Percentiles rank a stretch among this genome's conserved stretches.
phyloP scores from a whole-genome alignment of 1,140 invertebrate species.

The Cydia amplana region DNA sequence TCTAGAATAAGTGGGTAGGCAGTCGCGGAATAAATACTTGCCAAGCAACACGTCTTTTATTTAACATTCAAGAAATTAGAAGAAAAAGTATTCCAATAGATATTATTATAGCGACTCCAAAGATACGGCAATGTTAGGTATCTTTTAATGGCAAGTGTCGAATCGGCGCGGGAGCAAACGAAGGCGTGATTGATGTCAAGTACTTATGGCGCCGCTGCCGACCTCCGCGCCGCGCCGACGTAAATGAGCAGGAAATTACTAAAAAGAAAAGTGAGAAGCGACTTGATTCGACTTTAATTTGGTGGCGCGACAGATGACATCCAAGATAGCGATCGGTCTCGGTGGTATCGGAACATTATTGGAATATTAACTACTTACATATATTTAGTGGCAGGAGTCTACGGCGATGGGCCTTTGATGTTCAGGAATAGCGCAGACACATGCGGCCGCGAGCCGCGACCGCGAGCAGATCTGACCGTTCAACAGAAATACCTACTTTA shows the following conservation, averaged over 20 bases:
- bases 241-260: neutral
- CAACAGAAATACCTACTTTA: neutral
- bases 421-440: neutral
- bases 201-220: neutral
- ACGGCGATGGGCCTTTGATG: neutral
- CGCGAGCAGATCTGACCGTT: neutral
- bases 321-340: neutral
- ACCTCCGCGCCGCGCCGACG: neutral
- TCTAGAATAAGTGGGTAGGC: too few species aligned
- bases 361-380: neutral
- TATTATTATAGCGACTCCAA: too few species aligned
- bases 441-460: neutral
- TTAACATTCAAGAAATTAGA: too few species aligned
- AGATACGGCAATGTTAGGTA: neutral
- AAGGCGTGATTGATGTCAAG: neutral
- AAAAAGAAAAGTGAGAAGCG: neutral
- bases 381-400: neutral
- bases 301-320: conserved; percentile 3
- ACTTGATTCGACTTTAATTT: neutral
- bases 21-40: too few species aligned
- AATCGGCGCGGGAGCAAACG: neutral
- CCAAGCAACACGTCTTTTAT: too few species aligned
- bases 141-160: neutral
- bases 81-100: too few species aligned
- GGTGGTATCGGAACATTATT: neutral